Evolutionary conservation across 2,888 invertebrate species (phyloP), one percentile per base, ranked within the genome.

Genomic region (Hirtodrosophila trivittata): DNA sequence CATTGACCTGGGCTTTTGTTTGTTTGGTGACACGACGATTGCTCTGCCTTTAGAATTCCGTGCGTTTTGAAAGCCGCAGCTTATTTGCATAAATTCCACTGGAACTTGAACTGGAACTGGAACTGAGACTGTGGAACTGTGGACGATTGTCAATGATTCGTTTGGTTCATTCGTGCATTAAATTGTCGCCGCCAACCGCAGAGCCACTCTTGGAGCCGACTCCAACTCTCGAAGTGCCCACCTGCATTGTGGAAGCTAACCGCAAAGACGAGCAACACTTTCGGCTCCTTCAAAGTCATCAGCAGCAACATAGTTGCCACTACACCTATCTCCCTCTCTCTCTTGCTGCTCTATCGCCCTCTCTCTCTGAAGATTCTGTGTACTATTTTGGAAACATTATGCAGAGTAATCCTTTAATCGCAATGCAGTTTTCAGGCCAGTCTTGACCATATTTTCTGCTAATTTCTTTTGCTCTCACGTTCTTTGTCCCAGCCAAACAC

Each of bases 371-470:
- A n/a, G n/a, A n/a, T 8, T 14, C 12, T 42, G 16, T 51, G 12
- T 21, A 50, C 56, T 72, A 77, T 82, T 85, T 83, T 77, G 83
- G 68, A 82, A 82, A 82, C 78, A 85, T 83, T 83, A 83, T 85
- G 86, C 75, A 73, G 68, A 52, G 52, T 85, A 83, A 83, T 82
- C 82, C 80, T 73, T 82, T 82, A 83, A 83, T 82, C 85, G 75
- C 78, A 62, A 55, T 50, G 55, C 66, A 66, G 52, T 65, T 66
- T 59, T 49, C 35, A 21, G 54, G 64, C 58, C 6, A 25, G 25
- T 8, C 45, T 52, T 75, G 69, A 42, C 72, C 75, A 71, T 70
- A 51, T 75, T 77, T 85, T 77, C 75, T 63, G 75, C 72, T 75
- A 76, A 82, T 75, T 72, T 82, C 60, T 51, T 74, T 66, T 66